phyloP scores from a whole-genome alignment of 1,140 invertebrate genomes.

The Camponotus floridanus region DNA sequence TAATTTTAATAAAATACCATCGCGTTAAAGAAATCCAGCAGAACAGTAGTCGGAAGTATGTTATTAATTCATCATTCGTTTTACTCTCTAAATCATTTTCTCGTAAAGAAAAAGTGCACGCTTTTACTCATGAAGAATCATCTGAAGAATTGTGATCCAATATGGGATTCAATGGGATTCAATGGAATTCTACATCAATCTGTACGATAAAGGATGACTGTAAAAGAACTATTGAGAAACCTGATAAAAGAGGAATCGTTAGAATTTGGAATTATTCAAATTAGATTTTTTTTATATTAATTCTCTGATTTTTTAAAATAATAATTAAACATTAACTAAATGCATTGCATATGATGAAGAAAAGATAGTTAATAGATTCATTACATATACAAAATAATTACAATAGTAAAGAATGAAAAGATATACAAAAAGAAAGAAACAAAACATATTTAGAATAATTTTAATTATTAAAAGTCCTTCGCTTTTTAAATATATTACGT shows the following conservation, averaged over 20 bases:
- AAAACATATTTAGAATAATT: constrained; percentile 13
- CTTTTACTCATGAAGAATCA: neutral
- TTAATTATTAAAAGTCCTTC: neutral
- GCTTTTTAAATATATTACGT: neutral
- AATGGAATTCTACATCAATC: neutral
- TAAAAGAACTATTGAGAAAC: neutral
- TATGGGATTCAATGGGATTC: too few relatives aligned
- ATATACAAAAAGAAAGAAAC: constrained; percentile 3
- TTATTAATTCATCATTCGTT: constrained; percentile 24
- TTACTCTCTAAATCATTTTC: constrained; percentile 12
- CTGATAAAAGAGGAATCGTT: neutral
- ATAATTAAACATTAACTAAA: neutral
- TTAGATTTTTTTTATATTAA: neutral
- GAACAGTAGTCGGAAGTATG: constrained; percentile 22
- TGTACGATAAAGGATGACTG: neutral
- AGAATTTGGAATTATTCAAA: neutral
- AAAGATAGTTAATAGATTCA: neutral
- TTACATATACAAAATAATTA: neutral
- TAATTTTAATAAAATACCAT: constrained; percentile 81
- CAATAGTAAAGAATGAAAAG: neutral
- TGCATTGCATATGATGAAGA: neutral
- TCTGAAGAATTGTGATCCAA: neutral
- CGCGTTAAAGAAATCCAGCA: constrained; percentile 72
- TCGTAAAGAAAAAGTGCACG: neutral
- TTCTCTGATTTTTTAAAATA: neutral